Evolutionary conservation across 1,140 invertebrate species (phyloP).

Genomic region (Leptoteleia sp.): DNA sequence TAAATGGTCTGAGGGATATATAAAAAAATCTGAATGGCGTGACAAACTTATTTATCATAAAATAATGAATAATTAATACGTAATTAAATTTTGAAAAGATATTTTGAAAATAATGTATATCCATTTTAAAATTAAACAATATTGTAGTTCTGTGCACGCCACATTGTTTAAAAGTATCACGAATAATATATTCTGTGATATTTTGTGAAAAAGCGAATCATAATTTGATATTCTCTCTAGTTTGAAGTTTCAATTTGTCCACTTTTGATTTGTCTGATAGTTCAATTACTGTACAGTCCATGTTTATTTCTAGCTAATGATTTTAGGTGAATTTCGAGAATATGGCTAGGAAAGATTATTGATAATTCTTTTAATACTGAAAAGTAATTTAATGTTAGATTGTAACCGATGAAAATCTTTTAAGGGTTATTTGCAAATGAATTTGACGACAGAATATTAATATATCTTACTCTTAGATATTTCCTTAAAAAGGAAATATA

Average conservation of each 20-base stretch:
- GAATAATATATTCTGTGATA: constrained; percentile 12
- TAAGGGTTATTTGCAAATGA: constrained; percentile 6
- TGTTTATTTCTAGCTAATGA: constrained; percentile 11
- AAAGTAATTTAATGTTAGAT: too few species aligned
- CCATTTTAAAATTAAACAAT: too few species aligned
- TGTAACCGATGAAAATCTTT: too few species aligned
- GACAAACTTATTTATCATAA: too few species aligned
- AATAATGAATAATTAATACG: too few species aligned
- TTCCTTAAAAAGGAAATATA: background rate
- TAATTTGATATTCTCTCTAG: background rate
- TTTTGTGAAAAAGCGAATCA: background rate
- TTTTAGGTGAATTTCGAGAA: constrained; percentile 15
- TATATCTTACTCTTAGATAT: too few species aligned
- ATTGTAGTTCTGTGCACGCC: too few species aligned
- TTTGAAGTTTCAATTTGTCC: constrained; percentile 12
- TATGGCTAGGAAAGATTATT: constrained; percentile 24
- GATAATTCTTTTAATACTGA: constrained; percentile 16
- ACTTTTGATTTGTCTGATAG: constrained; percentile 7
- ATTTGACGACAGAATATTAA: constrained; percentile 2
- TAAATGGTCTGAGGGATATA: constrained; percentile 7
- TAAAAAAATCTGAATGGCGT: background rate
- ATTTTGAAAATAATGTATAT: too few species aligned
- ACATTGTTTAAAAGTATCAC: too few species aligned
- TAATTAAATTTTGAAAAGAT: too few species aligned
- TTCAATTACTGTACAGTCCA: constrained; percentile 18